Evolutionary conservation across 2,888 invertebrate genomes (phyloP), one percentile per base, ranked within the genome.

Genomic region (Pheosia tremula): DNA sequence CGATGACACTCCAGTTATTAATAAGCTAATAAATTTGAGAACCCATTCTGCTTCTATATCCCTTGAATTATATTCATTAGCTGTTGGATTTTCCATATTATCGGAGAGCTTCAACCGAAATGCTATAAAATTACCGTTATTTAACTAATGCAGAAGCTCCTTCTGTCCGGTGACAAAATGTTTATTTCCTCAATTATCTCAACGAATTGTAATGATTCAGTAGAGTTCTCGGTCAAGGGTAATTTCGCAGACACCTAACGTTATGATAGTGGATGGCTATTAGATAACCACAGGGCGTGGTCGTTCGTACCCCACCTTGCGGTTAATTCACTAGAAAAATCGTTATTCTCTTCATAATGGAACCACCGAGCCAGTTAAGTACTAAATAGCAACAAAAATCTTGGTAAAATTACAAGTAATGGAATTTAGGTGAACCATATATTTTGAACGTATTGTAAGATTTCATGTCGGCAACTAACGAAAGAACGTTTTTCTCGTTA

Each of bases 251-350:
- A 79, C 77, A 67, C 75, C 78, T 84, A 81, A 79, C 78, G 76
- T 72, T 80, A 24, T 77, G 68, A 71, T 72, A 68, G 72, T 68
- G 24, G 24, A 24, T 1, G 67, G 64, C 66, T 71, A 72, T 69
- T 69, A 69, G 62, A 62, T 68, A 71, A 49, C 67, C 54, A 70
- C 65, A 63, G 78, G 87, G 87, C 79, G 85, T 80, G 86, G 85
- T 71, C 63, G 79, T 50, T 64, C 24, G 2, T 24, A 24, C 24
- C 80, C 79, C 77, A 82, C 86, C 84, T 85, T 80, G 81, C 75
- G 77, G 75, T 77, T 80, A 77, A 77, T 71, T 72, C 66, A 68
- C 61, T 67, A 69, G 62, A 68, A 76, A 78, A 82, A 81, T 77
- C 75, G 72, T 81, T 80, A 81, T 78, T 75, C 61, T 62, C 59